Conservation (phyloP, 2,888 invertebrate genomes). For the Keiferia lycopersicella region DNA sequence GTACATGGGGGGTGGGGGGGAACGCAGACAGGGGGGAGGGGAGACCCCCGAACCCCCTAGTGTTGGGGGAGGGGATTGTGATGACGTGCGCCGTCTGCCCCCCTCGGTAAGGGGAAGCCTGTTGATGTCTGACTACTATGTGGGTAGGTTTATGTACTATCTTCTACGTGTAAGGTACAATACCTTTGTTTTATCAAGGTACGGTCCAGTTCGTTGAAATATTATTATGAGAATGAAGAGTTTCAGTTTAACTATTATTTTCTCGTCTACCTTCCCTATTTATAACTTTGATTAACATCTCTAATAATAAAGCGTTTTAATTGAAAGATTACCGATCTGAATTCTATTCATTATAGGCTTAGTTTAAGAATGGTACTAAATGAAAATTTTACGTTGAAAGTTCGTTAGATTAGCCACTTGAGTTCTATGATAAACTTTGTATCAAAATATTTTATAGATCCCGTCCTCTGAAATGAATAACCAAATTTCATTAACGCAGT, state of each 20-base stretch:
- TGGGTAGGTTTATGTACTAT: conserved; percentile 7
- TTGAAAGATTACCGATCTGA: no score
- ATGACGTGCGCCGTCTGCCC: conserved; percentile 52
- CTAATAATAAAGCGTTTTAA: not conserved
- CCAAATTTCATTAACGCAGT: no score
- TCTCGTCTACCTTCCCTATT: not conserved
- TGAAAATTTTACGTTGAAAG: no score
- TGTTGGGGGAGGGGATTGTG: conserved; percentile 34
- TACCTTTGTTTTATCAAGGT: not conserved
- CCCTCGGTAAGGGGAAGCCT: conserved; percentile 29
- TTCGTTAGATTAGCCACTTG: no score
- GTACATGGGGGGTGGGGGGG: conserved; percentile 35
- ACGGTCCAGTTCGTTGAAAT: not conserved
- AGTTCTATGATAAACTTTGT: no score
- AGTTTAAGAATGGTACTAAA: no score
- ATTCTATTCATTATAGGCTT: no score
- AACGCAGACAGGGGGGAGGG: conserved; percentile 1
- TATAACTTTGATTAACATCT: not conserved
- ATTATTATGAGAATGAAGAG: not conserved
- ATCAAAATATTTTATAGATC: no score
- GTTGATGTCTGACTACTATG: conserved; percentile 12
- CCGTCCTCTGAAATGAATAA: no score
- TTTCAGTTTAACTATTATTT: not conserved
- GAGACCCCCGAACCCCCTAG: conserved; percentile 37
- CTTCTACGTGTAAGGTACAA: conserved; percentile 3